A percentile compares a stretch with the other conserved stretches of the same genome.
These are phyloP conservation scores for Orthosia cruda DNA, from an alignment of 2,888 invertebrate genomes.

Conservation along the genomic window DNA sequence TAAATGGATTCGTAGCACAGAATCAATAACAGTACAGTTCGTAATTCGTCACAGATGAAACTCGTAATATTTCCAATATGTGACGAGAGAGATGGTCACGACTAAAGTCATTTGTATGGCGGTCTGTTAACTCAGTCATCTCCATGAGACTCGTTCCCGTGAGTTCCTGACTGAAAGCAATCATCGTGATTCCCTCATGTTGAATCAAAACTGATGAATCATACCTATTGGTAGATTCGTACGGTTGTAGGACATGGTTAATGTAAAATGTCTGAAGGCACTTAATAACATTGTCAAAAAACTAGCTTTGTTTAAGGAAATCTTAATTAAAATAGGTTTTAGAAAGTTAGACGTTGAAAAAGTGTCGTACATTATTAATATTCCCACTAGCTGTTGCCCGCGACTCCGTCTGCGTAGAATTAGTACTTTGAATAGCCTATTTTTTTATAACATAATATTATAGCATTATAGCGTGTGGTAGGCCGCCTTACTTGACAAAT, in stretches of 20 bases:
- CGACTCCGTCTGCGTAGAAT: too few relatives aligned
- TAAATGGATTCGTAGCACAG: conserved; percentile 1
- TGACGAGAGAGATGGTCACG: conserved; percentile 29
- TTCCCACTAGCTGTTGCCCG: not conserved
- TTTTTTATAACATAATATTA: too few relatives aligned
- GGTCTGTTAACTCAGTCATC: conserved; percentile 41
- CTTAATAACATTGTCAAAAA: not conserved
- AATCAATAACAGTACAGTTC: too few relatives aligned
- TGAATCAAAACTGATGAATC: conserved; percentile 38
- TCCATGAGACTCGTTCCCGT: conserved; percentile 1
- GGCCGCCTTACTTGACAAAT: too few relatives aligned
- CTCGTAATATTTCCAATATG: conserved; percentile 13
- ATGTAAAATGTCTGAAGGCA: conserved; percentile 7
- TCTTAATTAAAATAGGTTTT: not conserved
- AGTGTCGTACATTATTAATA: too few relatives aligned
- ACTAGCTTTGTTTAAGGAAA: not conserved
- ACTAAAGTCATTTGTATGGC: conserved; percentile 46
- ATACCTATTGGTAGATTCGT: conserved; percentile 10
- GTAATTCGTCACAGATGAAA: not conserved
- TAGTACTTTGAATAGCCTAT: too few relatives aligned
- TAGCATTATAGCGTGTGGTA: too few relatives aligned
- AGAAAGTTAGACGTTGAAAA: not conserved
- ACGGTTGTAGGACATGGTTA: not conserved
- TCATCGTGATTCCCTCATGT: conserved; percentile 35
- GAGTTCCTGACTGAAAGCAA: conserved; percentile 37